Evolutionary conservation across 2,797 vertebrate genomes (phyloP).

Genomic region (Pterois miles): DNA sequence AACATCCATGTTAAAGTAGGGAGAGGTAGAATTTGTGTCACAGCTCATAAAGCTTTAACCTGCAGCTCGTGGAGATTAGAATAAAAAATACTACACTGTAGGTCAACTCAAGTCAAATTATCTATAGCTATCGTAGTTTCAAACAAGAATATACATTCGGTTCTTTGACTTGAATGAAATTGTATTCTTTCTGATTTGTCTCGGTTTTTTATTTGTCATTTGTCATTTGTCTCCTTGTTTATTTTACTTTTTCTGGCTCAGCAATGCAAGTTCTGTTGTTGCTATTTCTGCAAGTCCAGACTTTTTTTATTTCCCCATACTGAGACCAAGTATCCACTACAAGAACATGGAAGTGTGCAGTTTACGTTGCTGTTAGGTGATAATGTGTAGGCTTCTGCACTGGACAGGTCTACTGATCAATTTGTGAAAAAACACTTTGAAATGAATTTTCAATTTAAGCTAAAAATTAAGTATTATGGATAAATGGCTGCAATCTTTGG

Average conservation of each 20-base stretch:
- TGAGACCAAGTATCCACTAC: not conserved
- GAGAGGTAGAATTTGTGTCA: not conserved
- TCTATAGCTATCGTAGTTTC: not conserved
- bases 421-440: not conserved
- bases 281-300: not conserved
- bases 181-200: not conserved
- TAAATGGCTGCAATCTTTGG: not conserved
- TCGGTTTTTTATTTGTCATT: no score
- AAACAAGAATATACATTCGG: not conserved
- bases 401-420: not conserved
- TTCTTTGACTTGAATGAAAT: not conserved
- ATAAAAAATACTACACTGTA: not conserved
- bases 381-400: not conserved
- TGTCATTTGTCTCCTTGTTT: no score
- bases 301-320: not conserved
- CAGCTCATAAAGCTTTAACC: not conserved
- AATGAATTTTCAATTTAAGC: not conserved
- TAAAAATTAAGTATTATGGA: not conserved
- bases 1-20: not conserved
- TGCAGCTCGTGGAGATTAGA: not conserved
- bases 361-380: not conserved
- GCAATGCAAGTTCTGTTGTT: not conserved
- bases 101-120: not conserved
- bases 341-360: not conserved
- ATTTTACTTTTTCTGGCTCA: not conserved